Evolutionary conservation across 2,888 invertebrate species (phyloP).

Genomic region (Diarsia mendica): DNA sequence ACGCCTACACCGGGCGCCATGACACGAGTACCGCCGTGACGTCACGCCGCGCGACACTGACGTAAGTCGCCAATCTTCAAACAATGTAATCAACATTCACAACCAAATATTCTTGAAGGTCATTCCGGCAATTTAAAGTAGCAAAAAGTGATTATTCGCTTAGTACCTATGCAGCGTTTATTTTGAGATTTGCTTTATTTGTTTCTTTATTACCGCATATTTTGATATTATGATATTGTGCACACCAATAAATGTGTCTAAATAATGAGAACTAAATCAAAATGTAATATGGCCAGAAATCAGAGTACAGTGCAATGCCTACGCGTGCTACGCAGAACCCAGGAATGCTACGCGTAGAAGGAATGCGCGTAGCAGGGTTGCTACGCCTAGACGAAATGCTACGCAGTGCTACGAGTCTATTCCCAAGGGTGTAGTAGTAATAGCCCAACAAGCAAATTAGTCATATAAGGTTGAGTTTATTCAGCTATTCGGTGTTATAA

Average conservation of each 20-base stretch:
- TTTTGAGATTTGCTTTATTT: constrained; percentile 21
- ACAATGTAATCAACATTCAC: constrained; percentile 52
- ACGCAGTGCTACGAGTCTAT: constrained; percentile 1
- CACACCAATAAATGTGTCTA: neutral
- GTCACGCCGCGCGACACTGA: constrained; percentile 16
- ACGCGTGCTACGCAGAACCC: neutral
- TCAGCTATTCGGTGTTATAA: no score
- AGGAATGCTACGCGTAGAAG: neutral
- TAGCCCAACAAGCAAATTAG: no score
- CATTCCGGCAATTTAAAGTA: constrained; percentile 35
- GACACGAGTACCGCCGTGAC: constrained; percentile 8
- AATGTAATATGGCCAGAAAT: neutral
- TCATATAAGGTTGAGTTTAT: no score
- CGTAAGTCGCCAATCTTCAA: constrained; percentile 26
- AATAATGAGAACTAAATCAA: neutral
- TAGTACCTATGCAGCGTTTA: constrained; percentile 23
- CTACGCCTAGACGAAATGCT: neutral
- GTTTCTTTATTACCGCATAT: neutral
- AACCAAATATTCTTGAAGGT: constrained; percentile 54
- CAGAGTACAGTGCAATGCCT: neutral
- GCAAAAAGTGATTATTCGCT: constrained; percentile 44
- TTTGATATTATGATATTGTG: constrained; percentile 4
- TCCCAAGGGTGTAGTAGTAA: neutral
- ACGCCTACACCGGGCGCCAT: constrained; percentile 2
- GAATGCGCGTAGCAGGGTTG: neutral